Evolutionary conservation across 2,888 invertebrate genomes (phyloP).

Genomic region (Stegophylla sp.): DNA sequence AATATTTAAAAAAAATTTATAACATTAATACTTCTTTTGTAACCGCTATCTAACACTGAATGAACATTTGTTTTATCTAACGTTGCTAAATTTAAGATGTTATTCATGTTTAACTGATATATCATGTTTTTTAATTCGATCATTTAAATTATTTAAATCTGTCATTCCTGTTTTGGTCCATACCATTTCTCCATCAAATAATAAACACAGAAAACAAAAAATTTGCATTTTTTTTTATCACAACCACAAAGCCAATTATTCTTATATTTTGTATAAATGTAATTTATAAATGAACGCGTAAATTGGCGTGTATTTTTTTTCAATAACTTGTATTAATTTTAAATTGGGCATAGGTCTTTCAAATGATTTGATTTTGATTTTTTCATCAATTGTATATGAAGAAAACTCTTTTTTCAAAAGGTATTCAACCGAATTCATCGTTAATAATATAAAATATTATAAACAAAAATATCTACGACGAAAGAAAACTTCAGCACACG

Average conservation of each 20-base stretch:
- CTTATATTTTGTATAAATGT: not conserved
- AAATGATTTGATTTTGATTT: slow-evolving; percentile 6
- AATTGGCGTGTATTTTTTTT: no score
- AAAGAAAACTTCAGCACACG: no score
- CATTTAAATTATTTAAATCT: no score
- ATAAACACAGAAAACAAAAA: slow-evolving; percentile 7
- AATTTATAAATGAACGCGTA: not conserved
- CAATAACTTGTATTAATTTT: not conserved
- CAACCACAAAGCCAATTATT: slow-evolving; percentile 10
- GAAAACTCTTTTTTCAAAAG: slow-evolving; percentile 4
- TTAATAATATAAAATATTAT: no score
- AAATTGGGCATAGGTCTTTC: slow-evolving; percentile 4
- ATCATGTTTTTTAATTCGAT: no score
- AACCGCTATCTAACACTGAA: no score
- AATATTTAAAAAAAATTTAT: no score
- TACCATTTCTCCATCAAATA: not conserved
- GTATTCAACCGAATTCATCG: slow-evolving; percentile 14
- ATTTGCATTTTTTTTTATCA: not conserved
- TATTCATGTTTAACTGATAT: not conserved
- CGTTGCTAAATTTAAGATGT: not conserved
- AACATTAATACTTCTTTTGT: no score
- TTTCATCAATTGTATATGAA: not conserved
- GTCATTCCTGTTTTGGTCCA: not conserved
- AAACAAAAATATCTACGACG: no score
- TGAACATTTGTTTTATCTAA: no score